Conservation (phyloP, 2,797 vertebrate species). For the Cossypha heuglini region DNA sequence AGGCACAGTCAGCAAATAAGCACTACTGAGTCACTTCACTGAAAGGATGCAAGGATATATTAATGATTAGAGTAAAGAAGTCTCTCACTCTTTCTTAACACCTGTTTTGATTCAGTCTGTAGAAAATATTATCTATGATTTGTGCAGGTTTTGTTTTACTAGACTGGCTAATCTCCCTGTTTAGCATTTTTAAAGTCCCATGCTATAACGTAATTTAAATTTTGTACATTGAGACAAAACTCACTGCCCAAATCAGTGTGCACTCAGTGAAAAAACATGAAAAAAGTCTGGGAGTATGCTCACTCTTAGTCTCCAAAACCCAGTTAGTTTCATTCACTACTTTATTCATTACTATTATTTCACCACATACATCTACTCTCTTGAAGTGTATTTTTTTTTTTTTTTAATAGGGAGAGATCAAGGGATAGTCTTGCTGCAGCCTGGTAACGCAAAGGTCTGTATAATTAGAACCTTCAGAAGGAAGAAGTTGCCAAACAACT, state of each 20-base stretch:
- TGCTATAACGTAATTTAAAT: neutral
- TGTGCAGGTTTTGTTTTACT: neutral
- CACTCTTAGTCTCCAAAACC: neutral
- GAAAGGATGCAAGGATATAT: neutral
- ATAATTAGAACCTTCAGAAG: conserved; percentile 17
- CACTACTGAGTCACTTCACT: neutral
- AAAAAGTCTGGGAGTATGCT: neutral
- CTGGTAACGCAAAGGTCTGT: neutral
- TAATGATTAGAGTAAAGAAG: fast-evolving
- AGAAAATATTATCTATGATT: neutral
- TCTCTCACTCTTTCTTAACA: neutral
- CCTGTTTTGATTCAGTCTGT: neutral
- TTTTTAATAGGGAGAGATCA: neutral
- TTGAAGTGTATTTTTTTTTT: neutral
- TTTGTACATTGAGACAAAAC: neutral
- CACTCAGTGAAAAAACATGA: neutral
- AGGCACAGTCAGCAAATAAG: neutral
- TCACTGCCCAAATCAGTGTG: neutral
- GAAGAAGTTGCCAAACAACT: neutral
- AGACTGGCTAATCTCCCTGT: neutral
- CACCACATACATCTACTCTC: neutral
- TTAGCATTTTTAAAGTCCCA: neutral
- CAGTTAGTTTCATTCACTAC: neutral
- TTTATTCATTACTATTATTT: neutral
- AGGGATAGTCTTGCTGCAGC: neutral